Percentiles rank a stretch among this genome's conserved stretches.
Conservation (phyloP, 2,797 vertebrate species). For the Podarcis lilfordi region DNA sequence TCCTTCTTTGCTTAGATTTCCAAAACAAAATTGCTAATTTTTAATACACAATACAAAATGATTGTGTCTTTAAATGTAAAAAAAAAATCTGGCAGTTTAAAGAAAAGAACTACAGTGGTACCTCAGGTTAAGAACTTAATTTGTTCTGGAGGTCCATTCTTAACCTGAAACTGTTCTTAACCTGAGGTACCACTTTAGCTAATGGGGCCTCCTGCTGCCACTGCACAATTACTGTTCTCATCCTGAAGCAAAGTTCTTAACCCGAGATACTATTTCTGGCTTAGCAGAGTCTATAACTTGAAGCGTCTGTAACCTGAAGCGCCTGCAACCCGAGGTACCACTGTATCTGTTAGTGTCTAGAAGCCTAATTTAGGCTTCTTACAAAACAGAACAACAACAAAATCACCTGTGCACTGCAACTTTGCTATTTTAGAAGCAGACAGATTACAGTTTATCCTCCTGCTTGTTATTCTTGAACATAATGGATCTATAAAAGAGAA, state of each 20-base stretch:
- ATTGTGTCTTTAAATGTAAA: neutral
- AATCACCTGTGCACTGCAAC: conserved; percentile 77
- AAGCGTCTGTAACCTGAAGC: too few species aligned
- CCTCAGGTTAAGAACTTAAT: too few species aligned
- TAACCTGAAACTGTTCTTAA: too few species aligned
- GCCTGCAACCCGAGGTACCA: too few species aligned
- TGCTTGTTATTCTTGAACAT: conserved; percentile 65
- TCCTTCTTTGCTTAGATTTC: neutral
- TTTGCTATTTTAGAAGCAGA: conserved; percentile 51
- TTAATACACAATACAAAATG: neutral
- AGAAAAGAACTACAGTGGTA: neutral
- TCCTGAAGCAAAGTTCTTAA: too few species aligned
- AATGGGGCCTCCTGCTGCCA: too few species aligned
- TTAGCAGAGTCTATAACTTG: too few species aligned
- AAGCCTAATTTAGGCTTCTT: neutral
- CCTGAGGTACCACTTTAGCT: too few species aligned
- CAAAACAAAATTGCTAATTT: neutral
- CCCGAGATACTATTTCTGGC: too few species aligned
- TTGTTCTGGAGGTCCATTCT: too few species aligned
- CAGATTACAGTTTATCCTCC: conserved; percentile 54
- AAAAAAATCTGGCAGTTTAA: neutral
- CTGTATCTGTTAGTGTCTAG: neutral
- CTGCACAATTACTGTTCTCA: too few species aligned
- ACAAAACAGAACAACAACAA: conserved; percentile 1
- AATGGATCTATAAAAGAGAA: conserved; percentile 70